Percentiles rank a stretch among this genome's conserved stretches.
These are phyloP conservation scores for Trachythela sp. DNA, from an alignment of 64 coral and sea anemone species.

Conservation along the genomic window DNA sequence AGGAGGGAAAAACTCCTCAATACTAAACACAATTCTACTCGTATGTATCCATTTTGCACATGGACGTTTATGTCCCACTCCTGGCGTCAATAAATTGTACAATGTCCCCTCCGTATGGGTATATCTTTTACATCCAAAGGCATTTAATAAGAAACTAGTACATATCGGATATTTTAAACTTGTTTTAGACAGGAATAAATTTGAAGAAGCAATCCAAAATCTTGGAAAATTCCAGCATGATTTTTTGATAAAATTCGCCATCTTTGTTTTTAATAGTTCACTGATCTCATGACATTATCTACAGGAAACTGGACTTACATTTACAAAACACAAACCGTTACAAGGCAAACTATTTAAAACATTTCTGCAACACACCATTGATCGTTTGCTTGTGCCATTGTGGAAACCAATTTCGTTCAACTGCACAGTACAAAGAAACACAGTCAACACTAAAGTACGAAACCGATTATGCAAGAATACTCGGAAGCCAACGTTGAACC, in stretches of 20 bases:
- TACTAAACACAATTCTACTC: background rate
- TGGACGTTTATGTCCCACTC: background rate
- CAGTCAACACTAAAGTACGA: no score
- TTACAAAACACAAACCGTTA: no score
- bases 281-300: background rate
- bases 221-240: background rate
- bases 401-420: no score
- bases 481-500: no score
- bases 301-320: background rate
- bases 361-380: no score
- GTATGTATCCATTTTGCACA: background rate
- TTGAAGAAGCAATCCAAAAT: background rate
- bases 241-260: background rate
- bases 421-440: no score
- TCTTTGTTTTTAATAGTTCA: background rate
- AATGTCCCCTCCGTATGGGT: background rate
- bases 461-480: no score
- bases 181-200: background rate
- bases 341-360: no score
- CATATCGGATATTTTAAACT: background rate
- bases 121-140: background rate
- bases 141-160: background rate
- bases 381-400: no score
- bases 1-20: background rate
- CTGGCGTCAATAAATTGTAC: background rate